Conservation (phyloP, 2,888 invertebrate genomes). For the Mactromeris polynyma region DNA sequence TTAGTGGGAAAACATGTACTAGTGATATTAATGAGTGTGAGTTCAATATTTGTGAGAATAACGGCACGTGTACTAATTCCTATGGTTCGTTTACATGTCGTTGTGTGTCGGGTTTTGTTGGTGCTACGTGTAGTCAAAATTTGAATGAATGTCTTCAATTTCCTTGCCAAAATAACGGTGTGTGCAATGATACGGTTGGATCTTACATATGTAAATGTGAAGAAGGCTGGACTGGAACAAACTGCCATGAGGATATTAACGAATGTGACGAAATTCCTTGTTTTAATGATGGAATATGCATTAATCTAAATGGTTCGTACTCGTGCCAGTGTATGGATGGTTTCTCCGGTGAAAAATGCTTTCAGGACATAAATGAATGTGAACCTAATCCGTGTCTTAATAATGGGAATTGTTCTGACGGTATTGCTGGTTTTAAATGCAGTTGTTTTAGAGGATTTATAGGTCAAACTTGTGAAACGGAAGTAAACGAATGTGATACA, state of each 20-base stretch:
- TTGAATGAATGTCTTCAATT: conserved; percentile 31
- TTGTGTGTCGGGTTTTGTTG: conserved; percentile 23
- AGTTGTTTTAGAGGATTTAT: conserved; percentile 50
- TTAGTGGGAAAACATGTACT: conserved; percentile 50
- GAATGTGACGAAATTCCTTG: conserved; percentile 61
- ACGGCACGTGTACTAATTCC: conserved; percentile 16
- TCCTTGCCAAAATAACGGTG: conserved; percentile 18
- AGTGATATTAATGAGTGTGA: conserved; percentile 59
- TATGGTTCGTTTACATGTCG: not conserved
- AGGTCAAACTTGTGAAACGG: conserved; percentile 23
- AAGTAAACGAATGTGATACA: conserved; percentile 31
- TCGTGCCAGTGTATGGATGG: conserved; percentile 69
- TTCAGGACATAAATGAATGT: conserved; percentile 57
- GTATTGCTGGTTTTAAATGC: conserved; percentile 50
- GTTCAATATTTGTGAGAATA: conserved; percentile 51
- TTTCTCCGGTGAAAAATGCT: conserved; percentile 60
- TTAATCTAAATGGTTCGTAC: conserved; percentile 64
- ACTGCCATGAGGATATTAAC: conserved; percentile 32
- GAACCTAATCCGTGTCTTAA: conserved; percentile 31
- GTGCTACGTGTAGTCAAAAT: conserved; percentile 14
- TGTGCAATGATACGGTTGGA: conserved; percentile 33
- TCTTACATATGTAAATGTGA: conserved; percentile 31
- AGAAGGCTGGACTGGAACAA: conserved; percentile 33
- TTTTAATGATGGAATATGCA: conserved; percentile 69
- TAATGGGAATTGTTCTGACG: conserved; percentile 50